These are phyloP conservation scores for Protodeltote pygarga DNA, from an alignment of 2,888 invertebrate genomes.

Conservation along the genomic window DNA sequence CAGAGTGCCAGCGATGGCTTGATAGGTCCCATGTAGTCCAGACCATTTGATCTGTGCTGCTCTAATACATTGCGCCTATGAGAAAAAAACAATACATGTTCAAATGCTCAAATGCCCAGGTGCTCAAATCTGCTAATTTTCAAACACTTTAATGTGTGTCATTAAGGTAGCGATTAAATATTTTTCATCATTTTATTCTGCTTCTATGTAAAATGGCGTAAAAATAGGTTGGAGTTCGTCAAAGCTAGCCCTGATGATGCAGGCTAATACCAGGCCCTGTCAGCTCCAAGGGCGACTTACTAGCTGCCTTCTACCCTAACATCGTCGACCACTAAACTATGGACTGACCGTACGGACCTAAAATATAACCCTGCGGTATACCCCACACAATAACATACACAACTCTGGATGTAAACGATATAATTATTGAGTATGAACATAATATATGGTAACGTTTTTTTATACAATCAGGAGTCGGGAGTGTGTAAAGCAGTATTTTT, in stretches of 20 bases:
- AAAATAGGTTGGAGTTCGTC: slow-evolving; percentile 92
- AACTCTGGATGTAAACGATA: slow-evolving; percentile 59
- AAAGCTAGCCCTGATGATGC: slow-evolving; percentile 92
- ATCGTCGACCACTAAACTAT: slow-evolving; percentile 84
- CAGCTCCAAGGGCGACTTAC: slow-evolving; percentile 94
- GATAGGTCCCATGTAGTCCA: slow-evolving; percentile 95
- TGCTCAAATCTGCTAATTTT: too few relatives aligned
- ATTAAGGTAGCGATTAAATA: too few relatives aligned
- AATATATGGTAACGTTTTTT: slow-evolving; percentile 77
- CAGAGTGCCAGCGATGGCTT: slow-evolving; percentile 96
- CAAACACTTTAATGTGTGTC: too few relatives aligned
- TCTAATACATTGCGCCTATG: slow-evolving; percentile 95
- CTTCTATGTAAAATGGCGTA: too few relatives aligned
- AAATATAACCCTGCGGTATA: slow-evolving; percentile 62
- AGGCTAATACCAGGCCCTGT: slow-evolving; percentile 95
- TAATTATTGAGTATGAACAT: slow-evolving; percentile 67
- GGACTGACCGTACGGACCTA: slow-evolving; percentile 69
- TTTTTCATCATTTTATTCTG: too few relatives aligned
- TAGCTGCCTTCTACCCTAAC: slow-evolving; percentile 95
- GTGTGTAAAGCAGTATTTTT: slow-evolving; percentile 77
- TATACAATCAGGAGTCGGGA: slow-evolving; percentile 83
- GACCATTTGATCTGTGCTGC: slow-evolving; percentile 92
- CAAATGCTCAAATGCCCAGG: not conserved
- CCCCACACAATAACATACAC: slow-evolving; percentile 49
- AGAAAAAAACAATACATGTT: not conserved